Percentiles rank a stretch among this genome's conserved stretches.
Conservation (phyloP, 2,797 vertebrate genomes). For the Mareca penelope region DNA sequence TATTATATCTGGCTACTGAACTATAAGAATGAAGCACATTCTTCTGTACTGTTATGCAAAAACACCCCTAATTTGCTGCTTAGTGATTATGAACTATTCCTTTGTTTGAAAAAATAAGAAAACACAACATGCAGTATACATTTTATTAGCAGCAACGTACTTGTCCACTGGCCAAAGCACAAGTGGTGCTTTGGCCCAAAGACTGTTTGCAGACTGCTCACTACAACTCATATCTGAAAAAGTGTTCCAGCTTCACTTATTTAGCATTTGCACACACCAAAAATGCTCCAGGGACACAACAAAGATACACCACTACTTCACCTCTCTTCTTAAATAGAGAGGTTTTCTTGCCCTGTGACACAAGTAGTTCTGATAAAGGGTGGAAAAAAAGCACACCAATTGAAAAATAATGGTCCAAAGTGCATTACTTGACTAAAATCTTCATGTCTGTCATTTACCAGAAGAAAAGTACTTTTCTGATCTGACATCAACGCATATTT, state of each 20-base stretch:
- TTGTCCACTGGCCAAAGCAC: neutral
- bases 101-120: neutral
- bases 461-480: neutral
- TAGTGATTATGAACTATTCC: neutral
- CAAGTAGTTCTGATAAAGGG: neutral
- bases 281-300: neutral
- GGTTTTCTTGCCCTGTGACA: neutral
- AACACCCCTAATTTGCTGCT: neutral
- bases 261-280: neutral
- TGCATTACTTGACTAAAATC: neutral
- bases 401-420: neutral
- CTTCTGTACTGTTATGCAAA: neutral
- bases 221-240: neutral
- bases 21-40: neutral
- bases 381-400: neutral
- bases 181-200: neutral
- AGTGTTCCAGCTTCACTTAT: neutral
- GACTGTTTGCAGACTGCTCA: neutral
- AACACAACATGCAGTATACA: neutral
- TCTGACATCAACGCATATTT: neutral
- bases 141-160: neutral
- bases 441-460: neutral
- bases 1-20: neutral
- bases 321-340: slow-evolving; percentile 7
- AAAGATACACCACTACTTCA: neutral